Evolutionary conservation across 2,888 invertebrate species (phyloP), one percentile per base, ranked within the genome.

Genomic region (Rhingia campestris): DNA sequence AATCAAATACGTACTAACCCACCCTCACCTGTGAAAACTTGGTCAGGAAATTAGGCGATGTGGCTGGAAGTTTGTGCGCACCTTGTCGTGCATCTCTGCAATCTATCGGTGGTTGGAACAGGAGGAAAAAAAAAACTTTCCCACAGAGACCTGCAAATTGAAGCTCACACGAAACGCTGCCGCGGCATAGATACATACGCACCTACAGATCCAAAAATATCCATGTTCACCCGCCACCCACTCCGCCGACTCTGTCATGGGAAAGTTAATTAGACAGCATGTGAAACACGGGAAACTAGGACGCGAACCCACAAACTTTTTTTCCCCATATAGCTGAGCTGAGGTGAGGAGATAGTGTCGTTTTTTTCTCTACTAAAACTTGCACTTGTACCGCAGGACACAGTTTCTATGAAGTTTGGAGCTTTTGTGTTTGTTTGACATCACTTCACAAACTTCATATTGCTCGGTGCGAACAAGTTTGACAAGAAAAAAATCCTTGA

Each of bases 221-320:
- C 12, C 7, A 39, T 37, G 37, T n/a, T n/a, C 41, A 43, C 32
- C 4, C 7, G 5, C 30, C 30, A 6, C 35, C 12, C 35, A 14
- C 6, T 33, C 4, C 51, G 6, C 22, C 45, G 22, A 33, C 33
- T 22, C 37, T 74, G 81, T 64, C 45, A 75, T n/a, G 81, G 53
- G 64, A 75, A 74, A 70, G 81, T 81, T 81, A 81, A 81, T 81
- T 75, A 75, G 75, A 75, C 75, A 81, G 45, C 74, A 70, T 69
- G 64, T 69, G 70, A 58, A 75, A 70, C 74, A 74, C 30, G 75
- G 64, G 9, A 75, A 81, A 75, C 64, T 70, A 81, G 81, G 74
- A 70, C 81, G 49, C 56, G 61, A 37, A 58, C 32, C 39, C 4
- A 10, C 37, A 37, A 74, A 43, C 4, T 74, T 74, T 47, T 63